phyloP scores from a whole-genome alignment of 2,113 vertebrate genomes.

The Columba livia region DNA sequence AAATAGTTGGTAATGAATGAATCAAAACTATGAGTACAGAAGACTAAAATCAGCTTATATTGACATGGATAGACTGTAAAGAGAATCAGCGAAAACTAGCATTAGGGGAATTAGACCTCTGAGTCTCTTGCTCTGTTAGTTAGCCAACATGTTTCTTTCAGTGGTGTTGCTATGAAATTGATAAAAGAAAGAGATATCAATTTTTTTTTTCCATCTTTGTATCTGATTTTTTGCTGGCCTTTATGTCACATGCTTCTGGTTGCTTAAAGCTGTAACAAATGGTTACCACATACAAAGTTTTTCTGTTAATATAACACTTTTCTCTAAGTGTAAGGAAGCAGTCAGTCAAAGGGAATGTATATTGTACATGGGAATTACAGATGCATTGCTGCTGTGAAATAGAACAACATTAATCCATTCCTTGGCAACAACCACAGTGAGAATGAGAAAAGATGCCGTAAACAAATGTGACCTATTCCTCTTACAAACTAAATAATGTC shows the following conservation, averaged over 20 bases:
- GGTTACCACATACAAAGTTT: background rate
- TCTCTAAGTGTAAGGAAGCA: background rate
- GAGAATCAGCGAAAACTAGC: background rate
- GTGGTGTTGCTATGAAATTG: background rate
- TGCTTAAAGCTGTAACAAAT: background rate
- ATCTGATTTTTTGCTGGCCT: background rate
- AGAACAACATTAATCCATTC: conserved; percentile 8
- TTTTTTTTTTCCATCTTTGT: background rate
- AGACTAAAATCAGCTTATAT: background rate
- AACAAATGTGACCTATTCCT: conserved; percentile 18
- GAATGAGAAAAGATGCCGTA: conserved; percentile 2
- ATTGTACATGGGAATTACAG: conserved; percentile 17
- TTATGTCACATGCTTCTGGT: background rate
- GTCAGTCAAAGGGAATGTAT: background rate
- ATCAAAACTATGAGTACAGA: background rate
- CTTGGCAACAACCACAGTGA: conserved; percentile 14
- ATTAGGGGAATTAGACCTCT: background rate
- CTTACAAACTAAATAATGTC: background rate
- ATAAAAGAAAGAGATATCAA: background rate
- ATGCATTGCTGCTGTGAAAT: conserved; percentile 6
- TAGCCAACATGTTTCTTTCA: background rate
- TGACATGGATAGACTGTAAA: background rate
- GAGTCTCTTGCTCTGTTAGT: background rate
- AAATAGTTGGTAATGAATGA: background rate
- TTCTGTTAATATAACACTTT: background rate